Evolutionary conservation across 2,113 vertebrate genomes (phyloP), one percentile per base, ranked within the genome.

Genomic region (Canis aureus): DNA sequence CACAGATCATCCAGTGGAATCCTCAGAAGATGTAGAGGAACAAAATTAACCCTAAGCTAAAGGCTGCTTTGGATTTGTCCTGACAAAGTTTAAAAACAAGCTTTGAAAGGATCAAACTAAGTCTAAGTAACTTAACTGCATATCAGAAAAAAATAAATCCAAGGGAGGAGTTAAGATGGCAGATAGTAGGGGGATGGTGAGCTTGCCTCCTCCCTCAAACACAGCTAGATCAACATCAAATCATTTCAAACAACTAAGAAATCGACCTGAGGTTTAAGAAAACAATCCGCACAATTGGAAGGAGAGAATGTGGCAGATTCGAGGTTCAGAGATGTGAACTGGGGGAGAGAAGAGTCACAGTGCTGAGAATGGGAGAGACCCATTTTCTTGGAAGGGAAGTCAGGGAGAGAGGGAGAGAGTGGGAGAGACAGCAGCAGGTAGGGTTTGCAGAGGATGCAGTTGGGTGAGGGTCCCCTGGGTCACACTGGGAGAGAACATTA

Each of bases 131-230:
- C 60, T 67, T 80, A 66, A 84, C 57, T 86, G 5, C 25, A 5
- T 86, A n/a, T 43, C 71, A 78, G 49, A 93, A 78, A 92, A 92
- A 93, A 92, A 32, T 38, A 78, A 93, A 93, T 78, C 15, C 15
- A 74, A 53, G 66, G 66, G 32, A 69, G 66, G 8, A n/a, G 29
- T 69, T 69, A 69, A 69, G 66, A 69, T 69, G 66, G 32, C 66
- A 0, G 66, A n/a, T 69, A 69, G 66, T 8, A n/a, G 66, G 66
- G 66, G n/a, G 66, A n/a, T 32, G 29, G 29, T 19, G 66, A 69
- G 66, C 66, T 69, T 69, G 66, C 32, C 32, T 69, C 32, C n/a
- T n/a, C 66, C 32, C 32, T 32, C 66, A n/a, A 69, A 69, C 32
- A 69, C 66, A 69, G 66, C 32, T n/a, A 69, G 66, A n/a, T n/a